Conservation (phyloP, 1,140 invertebrate species). For the Euura saliciscinereae region DNA sequence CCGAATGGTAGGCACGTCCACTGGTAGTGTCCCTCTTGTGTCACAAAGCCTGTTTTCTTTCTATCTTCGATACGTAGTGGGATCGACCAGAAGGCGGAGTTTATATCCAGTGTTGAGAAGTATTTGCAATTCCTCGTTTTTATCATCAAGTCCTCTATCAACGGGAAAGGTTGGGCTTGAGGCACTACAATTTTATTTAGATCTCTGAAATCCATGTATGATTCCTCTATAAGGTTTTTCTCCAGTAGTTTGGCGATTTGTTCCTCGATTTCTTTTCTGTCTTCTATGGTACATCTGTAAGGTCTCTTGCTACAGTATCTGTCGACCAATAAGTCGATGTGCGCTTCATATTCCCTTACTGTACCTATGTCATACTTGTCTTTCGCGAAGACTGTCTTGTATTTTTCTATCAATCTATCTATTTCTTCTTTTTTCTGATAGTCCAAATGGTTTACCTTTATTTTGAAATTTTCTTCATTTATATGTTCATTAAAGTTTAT, state of each 20-base stretch:
- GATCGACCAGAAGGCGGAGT: constrained; percentile 35
- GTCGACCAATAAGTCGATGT: constrained; percentile 20
- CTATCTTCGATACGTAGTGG: constrained; percentile 27
- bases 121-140: constrained; percentile 26
- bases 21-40: constrained; percentile 29
- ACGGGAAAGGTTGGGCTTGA: constrained; percentile 27
- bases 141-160: constrained; percentile 26
- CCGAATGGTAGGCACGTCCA: constrained; percentile 31
- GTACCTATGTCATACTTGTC: constrained; percentile 28
- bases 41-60: constrained; percentile 31
- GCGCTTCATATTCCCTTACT: constrained; percentile 31
- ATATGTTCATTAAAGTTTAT: constrained; percentile 42
- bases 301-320: constrained; percentile 18
- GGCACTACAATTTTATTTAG: constrained; percentile 24
- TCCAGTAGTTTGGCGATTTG: constrained; percentile 26
- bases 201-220: constrained; percentile 25
- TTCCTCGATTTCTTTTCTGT: constrained; percentile 23
- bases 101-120: constrained; percentile 29
- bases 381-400: constrained; percentile 24
- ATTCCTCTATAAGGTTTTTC: constrained; percentile 24
- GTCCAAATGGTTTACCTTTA: constrained; percentile 32
- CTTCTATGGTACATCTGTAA: constrained; percentile 21
- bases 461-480: constrained; percentile 32
- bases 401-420: constrained; percentile 12
- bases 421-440: constrained; percentile 27